phyloP scores from a whole-genome alignment of 2,888 invertebrate species.

The Iphiclides podalirius region DNA sequence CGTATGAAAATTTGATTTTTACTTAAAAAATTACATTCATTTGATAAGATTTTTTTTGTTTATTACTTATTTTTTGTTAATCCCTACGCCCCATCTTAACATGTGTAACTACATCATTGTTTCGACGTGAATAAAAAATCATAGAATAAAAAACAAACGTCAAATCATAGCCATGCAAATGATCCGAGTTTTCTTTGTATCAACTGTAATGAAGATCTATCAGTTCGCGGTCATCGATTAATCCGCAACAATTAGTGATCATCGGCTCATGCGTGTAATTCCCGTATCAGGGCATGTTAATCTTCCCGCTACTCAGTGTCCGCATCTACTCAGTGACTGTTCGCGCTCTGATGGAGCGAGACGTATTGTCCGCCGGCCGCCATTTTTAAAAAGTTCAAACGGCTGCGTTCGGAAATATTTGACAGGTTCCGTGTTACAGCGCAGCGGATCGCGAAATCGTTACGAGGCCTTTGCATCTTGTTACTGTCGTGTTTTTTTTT shows the following conservation, averaged over 20 bases:
- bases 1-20: too few relatives aligned
- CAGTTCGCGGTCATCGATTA: too few relatives aligned
- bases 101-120: too few relatives aligned
- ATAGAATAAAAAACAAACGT: too few relatives aligned
- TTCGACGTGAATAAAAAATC: too few relatives aligned
- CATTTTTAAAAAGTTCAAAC: conserved; percentile 35
- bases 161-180: too few relatives aligned
- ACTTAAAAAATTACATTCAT: too few relatives aligned
- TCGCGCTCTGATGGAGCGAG: conserved; percentile 52
- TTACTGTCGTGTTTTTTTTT: conserved; percentile 17
- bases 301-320: conserved; percentile 23
- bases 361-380: conserved; percentile 42
- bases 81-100: too few relatives aligned
- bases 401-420: conserved; percentile 28
- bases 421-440: conserved; percentile 22
- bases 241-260: neutral
- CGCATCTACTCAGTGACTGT: conserved; percentile 46
- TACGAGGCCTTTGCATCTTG: conserved; percentile 25
- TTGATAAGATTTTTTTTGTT: too few relatives aligned
- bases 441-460: conserved; percentile 26
- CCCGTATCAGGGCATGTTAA: conserved; percentile 19
- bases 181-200: too few relatives aligned
- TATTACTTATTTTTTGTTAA: too few relatives aligned
- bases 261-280: conserved; percentile 4
- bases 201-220: too few relatives aligned